These are phyloP conservation scores for Erebia palarica DNA, from an alignment of 2,888 invertebrate genomes.

Conservation along the genomic window DNA sequence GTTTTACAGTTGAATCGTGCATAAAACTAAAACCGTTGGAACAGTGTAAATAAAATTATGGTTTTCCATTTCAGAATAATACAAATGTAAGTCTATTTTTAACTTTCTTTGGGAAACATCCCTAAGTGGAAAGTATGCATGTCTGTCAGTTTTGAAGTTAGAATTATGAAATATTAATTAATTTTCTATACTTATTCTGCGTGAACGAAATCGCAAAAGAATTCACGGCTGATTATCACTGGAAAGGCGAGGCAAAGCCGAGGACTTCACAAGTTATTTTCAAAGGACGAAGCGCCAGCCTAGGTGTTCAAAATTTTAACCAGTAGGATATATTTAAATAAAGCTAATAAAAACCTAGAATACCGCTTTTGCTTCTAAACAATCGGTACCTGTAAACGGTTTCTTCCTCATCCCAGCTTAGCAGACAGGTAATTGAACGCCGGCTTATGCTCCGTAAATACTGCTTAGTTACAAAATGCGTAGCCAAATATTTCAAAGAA, in stretches of 20 bases:
- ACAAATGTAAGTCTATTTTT: conserved; percentile 51
- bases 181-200: too few relatives aligned
- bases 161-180: too few relatives aligned
- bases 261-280: too few relatives aligned
- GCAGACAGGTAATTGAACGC: conserved; percentile 40
- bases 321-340: too few relatives aligned
- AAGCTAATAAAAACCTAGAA: too few relatives aligned
- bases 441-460: conserved; percentile 39
- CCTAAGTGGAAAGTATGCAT: conserved; percentile 40
- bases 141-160: not conserved
- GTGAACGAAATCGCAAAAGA: too few relatives aligned
- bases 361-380: not conserved
- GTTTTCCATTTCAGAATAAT: conserved; percentile 42
- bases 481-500: conserved; percentile 48
- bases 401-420: conserved; percentile 19
- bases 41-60: conserved; percentile 33
- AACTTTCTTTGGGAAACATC: conserved; percentile 50
- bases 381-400: conserved; percentile 22
- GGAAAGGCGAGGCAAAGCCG: too few relatives aligned
- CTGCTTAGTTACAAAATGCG: conserved; percentile 37
- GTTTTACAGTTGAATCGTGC: conserved; percentile 17
- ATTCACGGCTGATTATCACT: too few relatives aligned
- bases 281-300: too few relatives aligned
- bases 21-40: conserved; percentile 25
- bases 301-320: too few relatives aligned